A percentile compares a stretch with the other conserved stretches of the same genome.
Conservation (phyloP, 1,140 invertebrate genomes). For the Planococcus citri region DNA sequence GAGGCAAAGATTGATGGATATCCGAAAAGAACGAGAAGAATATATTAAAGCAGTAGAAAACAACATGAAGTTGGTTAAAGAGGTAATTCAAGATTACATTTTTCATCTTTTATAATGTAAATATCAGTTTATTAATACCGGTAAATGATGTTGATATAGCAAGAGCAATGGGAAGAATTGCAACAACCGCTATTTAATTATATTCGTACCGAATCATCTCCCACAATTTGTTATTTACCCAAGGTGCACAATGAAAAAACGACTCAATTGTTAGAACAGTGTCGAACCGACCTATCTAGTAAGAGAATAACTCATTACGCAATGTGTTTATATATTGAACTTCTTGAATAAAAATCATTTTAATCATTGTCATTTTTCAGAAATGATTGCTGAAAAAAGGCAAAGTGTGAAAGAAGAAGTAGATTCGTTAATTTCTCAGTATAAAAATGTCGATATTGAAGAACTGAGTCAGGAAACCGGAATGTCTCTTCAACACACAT, state of each 20-base stretch:
- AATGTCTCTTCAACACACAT: background rate
- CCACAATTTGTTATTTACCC: slow-evolving; percentile 76
- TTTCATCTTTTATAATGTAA: background rate
- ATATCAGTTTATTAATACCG: background rate
- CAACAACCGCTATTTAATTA: slow-evolving; percentile 65
- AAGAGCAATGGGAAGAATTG: slow-evolving; percentile 64
- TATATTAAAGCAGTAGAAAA: slow-evolving; percentile 79
- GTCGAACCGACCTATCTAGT: background rate
- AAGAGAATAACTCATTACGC: too few relatives aligned
- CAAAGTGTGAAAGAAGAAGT: slow-evolving; percentile 10
- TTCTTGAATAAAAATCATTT: too few relatives aligned
- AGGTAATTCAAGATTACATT: slow-evolving; percentile 50
- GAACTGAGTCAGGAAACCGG: background rate
- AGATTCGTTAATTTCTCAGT: slow-evolving; percentile 9
- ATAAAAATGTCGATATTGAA: background rate
- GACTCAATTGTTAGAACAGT: slow-evolving; percentile 36
- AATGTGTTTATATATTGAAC: too few relatives aligned
- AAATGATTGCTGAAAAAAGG: slow-evolving; percentile 9
- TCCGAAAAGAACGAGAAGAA: slow-evolving; percentile 71
- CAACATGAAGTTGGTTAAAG: slow-evolving; percentile 74
- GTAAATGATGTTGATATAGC: background rate
- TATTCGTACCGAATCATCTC: slow-evolving; percentile 75
- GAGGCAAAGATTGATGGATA: slow-evolving; percentile 68
- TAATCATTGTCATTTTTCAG: background rate
- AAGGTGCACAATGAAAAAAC: slow-evolving; percentile 49